Base-by-base conservation (phyloP, 2,797 vertebrate species). In the Alexandromys oeconomus region DNA sequence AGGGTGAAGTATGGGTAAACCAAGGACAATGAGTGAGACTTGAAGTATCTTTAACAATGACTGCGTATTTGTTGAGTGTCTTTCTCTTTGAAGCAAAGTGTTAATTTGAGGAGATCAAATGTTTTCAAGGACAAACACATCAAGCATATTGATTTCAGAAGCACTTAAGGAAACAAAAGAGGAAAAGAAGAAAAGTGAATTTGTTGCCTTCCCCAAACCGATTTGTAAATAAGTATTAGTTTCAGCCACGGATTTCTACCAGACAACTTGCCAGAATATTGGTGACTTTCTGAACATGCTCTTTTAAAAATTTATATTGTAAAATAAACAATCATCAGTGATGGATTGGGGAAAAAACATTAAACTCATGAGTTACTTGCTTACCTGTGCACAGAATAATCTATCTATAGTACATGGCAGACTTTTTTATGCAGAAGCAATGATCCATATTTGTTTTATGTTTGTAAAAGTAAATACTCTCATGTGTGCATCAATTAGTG, bases 171-270 rank as follows among this genome's bases (percentile, higher is more conserved):
- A 48, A 37, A 74, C 9, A 31, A 57, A 54, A 67, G 29, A 13
- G 21, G 34, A 23, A 40, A 40, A 10, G 27, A 21, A 10, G 6
- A 69, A 57, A 40, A 27, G 15, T 10, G 5, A 78, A 78, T 77
- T 73, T 77, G 19, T 74, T 27, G 61, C 43, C 67, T 86, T 61
- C 3, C 5, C 23, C 7, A 89, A 76, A 73, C 2, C 27, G 23
- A 87, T 87, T 80, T 95, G 11, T 84, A 88, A 94, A 74, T 89
- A 95, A 93, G 89, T 91, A 81, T 67, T 69, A 40, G 14, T 63
- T 86, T 10, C 8, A 46, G 14, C 57, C n/a, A 3, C 23, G 69
- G 27, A 51, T 93, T 29, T 94, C 23, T 89, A n/a, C 11, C 25
- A 34, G 59, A 43, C 2, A n/a, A 48, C 57, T 92, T 91, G 67